Conservation (phyloP, 2,888 invertebrate genomes). For the Ochropleura plecta region DNA sequence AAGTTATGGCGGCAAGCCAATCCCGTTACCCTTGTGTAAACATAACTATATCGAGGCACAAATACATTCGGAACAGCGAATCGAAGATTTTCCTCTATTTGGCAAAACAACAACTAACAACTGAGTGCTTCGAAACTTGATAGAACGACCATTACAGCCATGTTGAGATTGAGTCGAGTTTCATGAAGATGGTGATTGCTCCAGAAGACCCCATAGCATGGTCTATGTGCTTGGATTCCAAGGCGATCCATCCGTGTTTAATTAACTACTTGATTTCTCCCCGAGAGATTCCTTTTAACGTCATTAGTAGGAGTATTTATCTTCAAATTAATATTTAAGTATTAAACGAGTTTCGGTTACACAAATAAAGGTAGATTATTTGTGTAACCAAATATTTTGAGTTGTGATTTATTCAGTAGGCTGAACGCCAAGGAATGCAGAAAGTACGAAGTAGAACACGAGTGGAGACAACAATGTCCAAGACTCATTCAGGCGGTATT, state of each 20-base stretch:
- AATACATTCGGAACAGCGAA: constrained; percentile 10
- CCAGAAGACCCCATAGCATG: not conserved
- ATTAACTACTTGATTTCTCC: constrained; percentile 17
- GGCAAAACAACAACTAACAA: constrained; percentile 26
- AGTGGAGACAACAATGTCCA: too few species aligned
- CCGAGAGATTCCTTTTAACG: constrained; percentile 12
- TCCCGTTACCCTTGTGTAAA: constrained; percentile 23
- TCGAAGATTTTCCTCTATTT: constrained; percentile 11
- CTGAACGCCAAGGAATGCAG: not conserved
- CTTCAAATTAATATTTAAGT: not conserved
- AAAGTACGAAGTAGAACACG: not conserved
- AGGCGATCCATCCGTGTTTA: not conserved
- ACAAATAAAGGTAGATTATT: constrained; percentile 27
- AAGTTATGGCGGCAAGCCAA: constrained; percentile 16
- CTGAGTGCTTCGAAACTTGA: constrained; percentile 27
- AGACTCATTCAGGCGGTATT: not conserved
- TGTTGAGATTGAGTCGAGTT: constrained; percentile 38
- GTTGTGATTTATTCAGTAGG: not conserved
- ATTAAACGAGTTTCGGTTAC: constrained; percentile 14
- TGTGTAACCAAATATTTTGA: constrained; percentile 16
- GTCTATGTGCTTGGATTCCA: constrained; percentile 2
- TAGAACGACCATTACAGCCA: constrained; percentile 24
- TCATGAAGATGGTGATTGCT: constrained; percentile 31
- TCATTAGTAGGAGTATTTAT: constrained; percentile 20
- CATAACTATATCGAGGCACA: constrained; percentile 21